These are phyloP conservation scores for Sclerurus mexicanus DNA, from an alignment of 2,113 vertebrate genomes.

Conservation along the genomic window DNA sequence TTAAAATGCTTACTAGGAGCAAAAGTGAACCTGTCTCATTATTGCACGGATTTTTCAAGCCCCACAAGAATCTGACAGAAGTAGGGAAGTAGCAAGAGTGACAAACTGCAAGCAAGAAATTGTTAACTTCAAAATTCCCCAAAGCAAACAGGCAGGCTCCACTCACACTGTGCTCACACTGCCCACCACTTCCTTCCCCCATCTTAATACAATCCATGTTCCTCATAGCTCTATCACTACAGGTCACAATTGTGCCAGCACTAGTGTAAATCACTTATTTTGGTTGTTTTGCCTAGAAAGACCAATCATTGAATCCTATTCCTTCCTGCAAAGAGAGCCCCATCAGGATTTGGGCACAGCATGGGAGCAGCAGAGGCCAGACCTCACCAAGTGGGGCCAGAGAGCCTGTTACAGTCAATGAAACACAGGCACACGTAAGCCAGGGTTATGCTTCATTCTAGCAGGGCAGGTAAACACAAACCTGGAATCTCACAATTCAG, in stretches of 20 bases:
- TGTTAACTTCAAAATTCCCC: not conserved
- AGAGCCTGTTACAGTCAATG: fast-evolving
- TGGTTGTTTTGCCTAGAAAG: not conserved
- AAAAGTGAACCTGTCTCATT: not conserved
- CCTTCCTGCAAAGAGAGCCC: fast-evolving
- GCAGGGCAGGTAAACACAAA: not conserved
- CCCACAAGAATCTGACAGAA: not conserved
- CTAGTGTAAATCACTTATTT: not conserved
- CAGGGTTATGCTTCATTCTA: not conserved
- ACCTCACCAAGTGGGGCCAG: too few species aligned
- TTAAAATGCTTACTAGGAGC: not conserved
- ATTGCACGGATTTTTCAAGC: not conserved
- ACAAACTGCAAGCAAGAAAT: not conserved
- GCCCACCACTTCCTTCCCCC: too few species aligned
- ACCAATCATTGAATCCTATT: fast-evolving
- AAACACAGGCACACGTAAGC: fast-evolving
- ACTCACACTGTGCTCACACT: fast-evolving
- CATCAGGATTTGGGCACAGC: not conserved
- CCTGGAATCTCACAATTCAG: not conserved
- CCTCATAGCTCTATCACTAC: not conserved
- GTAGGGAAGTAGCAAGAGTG: not conserved
- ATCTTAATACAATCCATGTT: fast-evolving
- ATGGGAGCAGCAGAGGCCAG: fast-evolving
- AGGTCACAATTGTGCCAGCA: not conserved
- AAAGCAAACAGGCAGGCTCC: not conserved